Conservation (phyloP, 1,140 invertebrate species). For the Marisa cornuarietis region DNA sequence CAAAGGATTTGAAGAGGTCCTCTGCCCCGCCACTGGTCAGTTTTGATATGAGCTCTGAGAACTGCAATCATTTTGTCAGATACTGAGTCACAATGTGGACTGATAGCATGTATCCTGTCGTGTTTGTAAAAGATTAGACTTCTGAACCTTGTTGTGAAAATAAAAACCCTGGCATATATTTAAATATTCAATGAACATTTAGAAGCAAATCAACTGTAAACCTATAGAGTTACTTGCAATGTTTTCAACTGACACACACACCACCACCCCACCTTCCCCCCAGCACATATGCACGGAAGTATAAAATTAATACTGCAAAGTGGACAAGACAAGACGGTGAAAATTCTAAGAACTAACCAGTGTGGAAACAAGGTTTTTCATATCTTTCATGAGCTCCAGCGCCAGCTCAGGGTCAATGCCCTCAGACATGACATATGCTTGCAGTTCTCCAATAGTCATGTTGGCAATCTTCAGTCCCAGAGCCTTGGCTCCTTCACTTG, state of each 20-base stretch:
- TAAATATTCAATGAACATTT: no score
- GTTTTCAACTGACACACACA: no score
- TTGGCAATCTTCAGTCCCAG: conserved; percentile 46
- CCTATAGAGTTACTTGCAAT: no score
- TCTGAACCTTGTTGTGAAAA: no score
- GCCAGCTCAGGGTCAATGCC: conserved; percentile 46
- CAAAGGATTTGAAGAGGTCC: conserved; percentile 41
- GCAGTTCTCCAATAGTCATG: conserved; percentile 52
- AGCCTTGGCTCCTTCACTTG: conserved; percentile 34
- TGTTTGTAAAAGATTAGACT: no score
- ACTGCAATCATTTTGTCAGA: conserved; percentile 26
- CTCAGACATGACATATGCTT: conserved; percentile 39
- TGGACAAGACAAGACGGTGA: no score
- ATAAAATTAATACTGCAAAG: no score
- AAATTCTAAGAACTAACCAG: conserved; percentile 39
- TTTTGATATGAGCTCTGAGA: conserved; percentile 43
- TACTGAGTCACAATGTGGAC: neutral
- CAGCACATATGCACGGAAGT: no score
- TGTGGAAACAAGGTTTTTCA: conserved; percentile 41
- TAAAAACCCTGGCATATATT: no score
- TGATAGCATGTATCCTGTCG: no score
- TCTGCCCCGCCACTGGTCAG: conserved; percentile 21
- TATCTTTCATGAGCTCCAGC: conserved; percentile 35
- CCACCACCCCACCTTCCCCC: no score
- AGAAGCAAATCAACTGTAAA: no score